Evolutionary conservation across 2,797 vertebrate genomes (phyloP).

Genomic region (Fratercula arctica): DNA sequence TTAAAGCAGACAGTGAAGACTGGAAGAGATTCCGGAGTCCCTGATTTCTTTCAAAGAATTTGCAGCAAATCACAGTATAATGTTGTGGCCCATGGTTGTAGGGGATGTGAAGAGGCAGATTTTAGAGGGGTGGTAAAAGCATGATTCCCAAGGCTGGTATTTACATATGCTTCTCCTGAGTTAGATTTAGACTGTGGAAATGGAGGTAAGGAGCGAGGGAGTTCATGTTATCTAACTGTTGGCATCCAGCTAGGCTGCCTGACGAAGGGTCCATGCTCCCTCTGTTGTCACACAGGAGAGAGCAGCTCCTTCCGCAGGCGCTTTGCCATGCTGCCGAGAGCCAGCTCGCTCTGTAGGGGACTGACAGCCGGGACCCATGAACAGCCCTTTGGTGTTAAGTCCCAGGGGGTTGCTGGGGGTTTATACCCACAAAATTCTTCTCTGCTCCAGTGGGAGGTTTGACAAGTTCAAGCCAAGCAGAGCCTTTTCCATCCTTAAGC

Average conservation of each 20-base stretch:
- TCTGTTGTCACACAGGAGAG: background rate
- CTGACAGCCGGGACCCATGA: accelerated
- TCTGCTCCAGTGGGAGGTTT: background rate
- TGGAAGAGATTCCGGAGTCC: background rate
- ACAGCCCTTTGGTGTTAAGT: background rate
- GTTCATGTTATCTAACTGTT: accelerated
- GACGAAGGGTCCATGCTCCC: background rate
- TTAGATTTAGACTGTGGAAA: background rate
- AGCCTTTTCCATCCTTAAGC: background rate
- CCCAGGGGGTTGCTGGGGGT: background rate
- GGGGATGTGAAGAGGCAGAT: background rate
- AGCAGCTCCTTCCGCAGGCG: background rate
- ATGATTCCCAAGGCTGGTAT: background rate
- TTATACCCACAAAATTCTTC: background rate
- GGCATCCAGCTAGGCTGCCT: background rate
- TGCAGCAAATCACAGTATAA: background rate
- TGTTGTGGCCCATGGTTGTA: background rate
- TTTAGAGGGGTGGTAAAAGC: background rate
- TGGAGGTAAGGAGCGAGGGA: background rate
- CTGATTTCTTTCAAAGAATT: background rate
- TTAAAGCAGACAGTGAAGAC: background rate
- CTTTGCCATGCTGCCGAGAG: background rate
- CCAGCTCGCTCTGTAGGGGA: accelerated
- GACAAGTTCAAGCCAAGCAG: background rate
- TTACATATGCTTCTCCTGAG: background rate